Evolutionary conservation across 2,113 vertebrate genomes (phyloP).

Genomic region (Perca fluviatilis): DNA sequence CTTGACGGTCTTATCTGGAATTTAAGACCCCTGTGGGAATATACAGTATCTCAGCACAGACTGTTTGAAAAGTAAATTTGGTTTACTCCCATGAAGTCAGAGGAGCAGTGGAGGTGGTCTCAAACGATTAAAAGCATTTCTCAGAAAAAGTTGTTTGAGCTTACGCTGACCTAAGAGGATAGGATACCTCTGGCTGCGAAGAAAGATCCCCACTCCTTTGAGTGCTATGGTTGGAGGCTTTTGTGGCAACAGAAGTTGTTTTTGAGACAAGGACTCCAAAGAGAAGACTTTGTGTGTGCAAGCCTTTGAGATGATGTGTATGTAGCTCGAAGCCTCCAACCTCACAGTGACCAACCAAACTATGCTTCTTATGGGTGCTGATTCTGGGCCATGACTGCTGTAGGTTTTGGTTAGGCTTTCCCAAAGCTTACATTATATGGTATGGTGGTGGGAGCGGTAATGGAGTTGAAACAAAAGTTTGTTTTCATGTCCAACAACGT

Average conservation of each 20-base stretch:
- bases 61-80: conserved; percentile 62
- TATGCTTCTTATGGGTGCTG: conserved; percentile 52
- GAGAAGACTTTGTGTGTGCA: conserved; percentile 36
- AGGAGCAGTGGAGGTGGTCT: conserved; percentile 44
- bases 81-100: conserved; percentile 55
- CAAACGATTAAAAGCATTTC: conserved; percentile 59
- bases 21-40: conserved; percentile 47
- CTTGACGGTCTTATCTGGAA: conserved; percentile 49
- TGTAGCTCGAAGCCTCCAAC: conserved; percentile 48
- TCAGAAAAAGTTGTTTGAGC: conserved; percentile 41
- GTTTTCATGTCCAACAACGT: conserved; percentile 7
- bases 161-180: conserved; percentile 33
- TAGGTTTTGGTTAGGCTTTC: conserved; percentile 35
- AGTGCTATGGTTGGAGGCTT: conserved; percentile 25
- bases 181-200: conserved; percentile 32
- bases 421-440: conserved; percentile 30
- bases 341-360: conserved; percentile 52
- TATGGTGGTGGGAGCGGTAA: neutral
- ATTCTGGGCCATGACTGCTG: conserved; percentile 37
- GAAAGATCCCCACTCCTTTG: conserved; percentile 20
- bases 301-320: conserved; percentile 54
- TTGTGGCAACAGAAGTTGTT: conserved; percentile 44
- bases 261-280: conserved; percentile 45
- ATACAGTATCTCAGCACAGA: conserved; percentile 26
- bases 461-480: conserved; percentile 17